Evolutionary conservation across 2,797 vertebrate genomes (phyloP), one percentile per base, ranked within the genome.

Genomic region (Acipenser transmontanus): DNA sequence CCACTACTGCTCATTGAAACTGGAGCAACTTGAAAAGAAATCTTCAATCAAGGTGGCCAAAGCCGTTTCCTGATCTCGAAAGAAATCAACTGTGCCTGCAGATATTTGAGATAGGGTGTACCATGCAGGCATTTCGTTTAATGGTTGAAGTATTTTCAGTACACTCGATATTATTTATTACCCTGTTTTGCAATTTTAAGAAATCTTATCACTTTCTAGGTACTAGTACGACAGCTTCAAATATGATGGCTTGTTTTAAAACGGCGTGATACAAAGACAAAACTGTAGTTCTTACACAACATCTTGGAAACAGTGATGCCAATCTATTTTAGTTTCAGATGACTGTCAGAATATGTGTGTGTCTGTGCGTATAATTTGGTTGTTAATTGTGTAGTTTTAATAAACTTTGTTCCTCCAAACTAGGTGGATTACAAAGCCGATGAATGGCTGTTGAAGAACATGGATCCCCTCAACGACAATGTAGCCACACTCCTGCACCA

Each of bases 401-500:
- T 34, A 34, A 34, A 34, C 34, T 4, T 34, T 34, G 34, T 34
- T 34, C 34, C 34, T 34, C 34, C 52, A n/a, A 8, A 47, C 12
- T 71, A 95, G 93, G 93, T 95, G 76, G 93, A 95, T 73, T 95
- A 95, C 77, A 95, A 95, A 74, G 92, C 93, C 0, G 93, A 94
- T 1, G 93, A 95, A 77, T 95, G 93, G 93, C 73, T 95, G 73
- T 94, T 95, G 93, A 95, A 95, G 87, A 95, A 95, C 74, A 95
- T 95, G 93, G 93, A 95, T 65, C 93, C 93, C 1, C 82, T 95
- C 67, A 95, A 95, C 0, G 93, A 95, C 84, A 95, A 95, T 0
- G 93, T 95, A 77, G 92, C 93, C 66, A 93, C 93, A 0, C 87
- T 95, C 20, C 80, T 95, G 68, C 92, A 95, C 76, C 92, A 95